Base-by-base conservation (phyloP, 2,113 vertebrate genomes). In the Ctenodactylus gundi region DNA sequence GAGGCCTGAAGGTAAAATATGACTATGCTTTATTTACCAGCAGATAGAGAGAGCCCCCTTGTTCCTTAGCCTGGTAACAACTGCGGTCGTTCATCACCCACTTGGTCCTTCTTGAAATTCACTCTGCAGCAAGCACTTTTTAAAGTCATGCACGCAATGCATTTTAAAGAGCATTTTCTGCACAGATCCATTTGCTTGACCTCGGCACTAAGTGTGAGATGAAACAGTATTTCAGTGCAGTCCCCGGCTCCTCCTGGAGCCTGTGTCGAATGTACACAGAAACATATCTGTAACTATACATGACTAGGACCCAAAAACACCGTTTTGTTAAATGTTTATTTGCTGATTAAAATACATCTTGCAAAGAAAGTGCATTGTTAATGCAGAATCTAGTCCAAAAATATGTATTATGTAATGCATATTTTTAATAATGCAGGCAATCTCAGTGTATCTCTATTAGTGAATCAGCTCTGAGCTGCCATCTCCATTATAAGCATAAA, bases 131-230 rank as follows among this genome's bases (percentile, higher is more conserved):
- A 31, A 88, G 76, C 94, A 81, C 93, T 93, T 85, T 91, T 77
- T 64, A 90, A 90, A 96, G 49, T 85, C 94, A 29, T 3, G 92
- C 93, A 94, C 81, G 14, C 70, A 65, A 83, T 90, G 90, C 94
- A 94, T 97, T 73, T 94, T 95, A 95, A 97, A 97, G 76, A 95
- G 91, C 60, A 15, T 95, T 89, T 92, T 95, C 95, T 83, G 81
- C 92, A 62, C 44, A 70, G 90, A 85, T 64, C 81, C 95, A 75
- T 90, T 82, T 93, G 96, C 87, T 64, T 4, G 0, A 27, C 49
- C 95, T 68, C 76, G 0, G 84, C 58, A 23, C 76, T 44, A 68
- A 96, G 87, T 12, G 60, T 2, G 8, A 72, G 83, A 90, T 13
- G 77, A 53, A 81, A 62, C 41, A 0, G 83, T 7, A 14, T 84